These are phyloP conservation scores for Stichopus chloronotus DNA, from an alignment of 35 echinoderm and acorn worm genomes.

Conservation along the genomic window DNA sequence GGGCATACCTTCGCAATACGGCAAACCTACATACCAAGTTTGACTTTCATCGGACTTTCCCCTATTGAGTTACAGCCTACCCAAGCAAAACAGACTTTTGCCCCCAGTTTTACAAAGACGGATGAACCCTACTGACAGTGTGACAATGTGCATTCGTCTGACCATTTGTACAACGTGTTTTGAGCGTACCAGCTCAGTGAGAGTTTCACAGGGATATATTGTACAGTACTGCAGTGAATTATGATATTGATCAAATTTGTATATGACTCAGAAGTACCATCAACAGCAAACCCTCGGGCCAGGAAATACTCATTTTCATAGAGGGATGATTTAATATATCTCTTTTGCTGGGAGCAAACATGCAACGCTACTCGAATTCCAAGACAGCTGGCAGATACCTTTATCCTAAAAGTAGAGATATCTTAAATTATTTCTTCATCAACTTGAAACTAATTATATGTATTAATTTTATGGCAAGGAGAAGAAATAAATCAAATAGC, in stretches of 20 bases:
- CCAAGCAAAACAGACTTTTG: no score
- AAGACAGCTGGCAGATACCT: background rate
- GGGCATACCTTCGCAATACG: no score
- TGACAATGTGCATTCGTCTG: no score
- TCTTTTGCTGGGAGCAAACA: background rate
- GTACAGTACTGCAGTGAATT: background rate
- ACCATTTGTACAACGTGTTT: background rate
- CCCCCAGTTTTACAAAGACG: no score
- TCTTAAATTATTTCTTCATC: no score
- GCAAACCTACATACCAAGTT: no score
- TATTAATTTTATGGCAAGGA: background rate
- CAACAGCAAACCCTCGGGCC: background rate
- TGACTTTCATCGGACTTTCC: no score
- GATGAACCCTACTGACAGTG: no score
- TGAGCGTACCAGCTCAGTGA: background rate
- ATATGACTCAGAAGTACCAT: background rate
- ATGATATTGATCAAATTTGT: background rate
- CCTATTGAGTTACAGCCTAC: no score
- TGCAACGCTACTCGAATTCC: background rate
- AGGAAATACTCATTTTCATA: slow-evolving; percentile 21
- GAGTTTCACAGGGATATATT: background rate
- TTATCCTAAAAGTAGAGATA: background rate
- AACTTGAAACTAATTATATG: no score
- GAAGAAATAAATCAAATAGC: background rate
- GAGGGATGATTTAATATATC: background rate